A percentile compares a stretch with the other conserved stretches of the same genome.
Evolutionary conservation across 2,113 vertebrate species (phyloP).

Genomic region (Halichoerus grypus): DNA sequence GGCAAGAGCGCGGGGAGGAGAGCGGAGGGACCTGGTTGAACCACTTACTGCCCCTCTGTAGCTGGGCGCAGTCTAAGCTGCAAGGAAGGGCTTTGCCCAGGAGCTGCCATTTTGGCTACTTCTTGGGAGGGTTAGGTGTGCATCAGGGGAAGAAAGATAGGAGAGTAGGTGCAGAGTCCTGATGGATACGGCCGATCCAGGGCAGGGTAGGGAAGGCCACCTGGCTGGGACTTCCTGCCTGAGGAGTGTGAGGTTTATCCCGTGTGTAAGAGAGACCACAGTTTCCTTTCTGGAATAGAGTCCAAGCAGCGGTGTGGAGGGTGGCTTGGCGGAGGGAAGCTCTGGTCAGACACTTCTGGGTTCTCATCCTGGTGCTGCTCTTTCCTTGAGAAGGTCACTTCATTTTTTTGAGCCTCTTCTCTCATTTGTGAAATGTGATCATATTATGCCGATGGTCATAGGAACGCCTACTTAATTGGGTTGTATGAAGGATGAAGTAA

Average conservation of each 20-base stretch:
- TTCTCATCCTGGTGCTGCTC: neutral
- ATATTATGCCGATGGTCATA: neutral
- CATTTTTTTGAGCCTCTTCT: neutral
- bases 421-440: neutral
- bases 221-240: neutral
- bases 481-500: neutral
- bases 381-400: neutral
- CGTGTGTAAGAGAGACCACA: neutral
- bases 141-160: neutral
- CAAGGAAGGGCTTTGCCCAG: neutral
- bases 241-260: neutral
- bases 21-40: fast-evolving
- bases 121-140: neutral
- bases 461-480: neutral
- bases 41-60: neutral
- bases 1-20: fast-evolving
- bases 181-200: fast-evolving
- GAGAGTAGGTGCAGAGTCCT: neutral
- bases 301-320: no score
- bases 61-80: neutral
- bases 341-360: neutral
- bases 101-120: neutral
- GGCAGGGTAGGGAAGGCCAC: neutral
- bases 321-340: neutral
- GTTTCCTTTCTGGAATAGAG: neutral